Evolutionary conservation across 2,888 invertebrate genomes (phyloP).

Genomic region (Apodemia duryi): DNA sequence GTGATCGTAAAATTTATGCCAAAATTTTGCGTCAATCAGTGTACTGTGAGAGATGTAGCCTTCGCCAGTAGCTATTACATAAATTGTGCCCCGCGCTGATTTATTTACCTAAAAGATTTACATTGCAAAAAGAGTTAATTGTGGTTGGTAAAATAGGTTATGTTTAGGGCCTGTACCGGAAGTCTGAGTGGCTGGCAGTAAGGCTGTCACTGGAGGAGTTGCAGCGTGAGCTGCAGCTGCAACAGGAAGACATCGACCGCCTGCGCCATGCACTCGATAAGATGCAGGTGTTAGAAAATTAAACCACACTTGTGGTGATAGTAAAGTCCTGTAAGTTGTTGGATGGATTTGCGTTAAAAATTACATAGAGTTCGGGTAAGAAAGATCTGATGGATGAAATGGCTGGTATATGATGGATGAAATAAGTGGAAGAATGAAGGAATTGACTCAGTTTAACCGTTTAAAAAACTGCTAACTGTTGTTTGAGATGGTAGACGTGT

Average conservation of each 20-base stretch:
- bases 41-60: neutral
- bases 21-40: neutral
- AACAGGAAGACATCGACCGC: conserved; percentile 37
- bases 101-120: neutral
- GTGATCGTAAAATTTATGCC: no score
- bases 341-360: no score
- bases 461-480: no score
- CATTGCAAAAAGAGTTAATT: neutral
- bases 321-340: no score
- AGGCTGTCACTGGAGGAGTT: conserved; percentile 38
- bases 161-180: conserved; percentile 32
- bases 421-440: no score
- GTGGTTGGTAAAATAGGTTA: neutral
- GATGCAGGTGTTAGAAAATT: neutral
- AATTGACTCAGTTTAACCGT: no score
- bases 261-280: conserved; percentile 26
- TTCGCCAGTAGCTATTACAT: no score
- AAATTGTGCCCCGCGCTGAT: no score
- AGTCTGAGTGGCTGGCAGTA: conserved; percentile 39
- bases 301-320: no score
- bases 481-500: no score
- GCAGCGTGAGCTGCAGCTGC: conserved; percentile 36
- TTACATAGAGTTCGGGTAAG: no score
- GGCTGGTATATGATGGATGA: no score
- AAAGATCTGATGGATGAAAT: neutral